Conservation (phyloP, 2,888 invertebrate species). For the Hypomecis atomaria region DNA sequence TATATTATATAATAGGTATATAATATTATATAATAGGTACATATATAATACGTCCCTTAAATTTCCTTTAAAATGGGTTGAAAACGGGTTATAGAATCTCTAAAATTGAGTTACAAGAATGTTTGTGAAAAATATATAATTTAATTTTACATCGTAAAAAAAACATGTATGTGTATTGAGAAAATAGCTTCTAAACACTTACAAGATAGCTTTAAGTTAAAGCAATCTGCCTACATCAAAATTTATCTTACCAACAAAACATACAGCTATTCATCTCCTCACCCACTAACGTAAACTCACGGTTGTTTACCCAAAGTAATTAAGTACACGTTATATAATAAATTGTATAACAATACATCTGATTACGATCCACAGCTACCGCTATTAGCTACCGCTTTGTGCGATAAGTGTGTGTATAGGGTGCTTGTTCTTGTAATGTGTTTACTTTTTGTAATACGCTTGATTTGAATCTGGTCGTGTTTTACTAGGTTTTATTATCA, state of each 20-base stretch:
- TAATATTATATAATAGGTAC: too few species aligned
- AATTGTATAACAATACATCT: constrained; percentile 12
- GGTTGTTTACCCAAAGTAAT: constrained; percentile 12
- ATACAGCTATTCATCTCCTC: background rate
- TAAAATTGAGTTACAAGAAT: too few species aligned
- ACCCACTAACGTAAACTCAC: background rate
- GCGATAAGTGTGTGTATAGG: background rate
- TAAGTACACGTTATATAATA: constrained; percentile 13
- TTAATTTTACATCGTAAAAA: too few species aligned
- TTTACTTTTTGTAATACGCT: background rate
- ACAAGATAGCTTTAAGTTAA: too few species aligned
- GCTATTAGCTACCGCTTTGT: background rate
- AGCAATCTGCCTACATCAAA: too few species aligned
- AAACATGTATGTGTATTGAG: too few species aligned
- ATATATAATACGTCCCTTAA: too few species aligned
- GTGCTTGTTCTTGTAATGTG: constrained; percentile 4
- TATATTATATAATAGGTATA: too few species aligned
- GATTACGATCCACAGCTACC: constrained; percentile 9
- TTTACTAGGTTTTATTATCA: background rate
- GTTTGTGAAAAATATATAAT: too few species aligned
- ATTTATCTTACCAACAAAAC: background rate
- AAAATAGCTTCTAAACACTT: too few species aligned
- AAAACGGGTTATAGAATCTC: too few species aligned
- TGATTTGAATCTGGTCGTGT: background rate
- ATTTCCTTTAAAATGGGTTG: too few species aligned